Evolutionary conservation across 1,140 invertebrate species (phyloP).

Genomic region (Brachionus angularis): DNA sequence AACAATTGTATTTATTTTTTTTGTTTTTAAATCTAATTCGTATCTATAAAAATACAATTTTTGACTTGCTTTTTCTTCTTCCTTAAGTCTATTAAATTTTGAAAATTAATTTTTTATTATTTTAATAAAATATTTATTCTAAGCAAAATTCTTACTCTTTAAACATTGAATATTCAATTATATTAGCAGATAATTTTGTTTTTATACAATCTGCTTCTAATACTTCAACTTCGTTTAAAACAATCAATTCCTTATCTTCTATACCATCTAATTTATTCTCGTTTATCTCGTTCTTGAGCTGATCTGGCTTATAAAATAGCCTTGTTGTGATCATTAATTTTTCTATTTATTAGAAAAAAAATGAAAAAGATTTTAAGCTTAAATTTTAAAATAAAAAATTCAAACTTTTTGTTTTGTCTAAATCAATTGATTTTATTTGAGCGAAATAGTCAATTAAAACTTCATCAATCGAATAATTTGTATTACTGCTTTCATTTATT

Average conservation of each 20-base stretch:
- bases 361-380: background rate
- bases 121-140: background rate
- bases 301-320: conserved; percentile 16
- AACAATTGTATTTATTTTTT: conserved; percentile 32
- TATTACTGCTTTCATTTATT: conserved; percentile 20
- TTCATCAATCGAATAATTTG: conserved; percentile 34
- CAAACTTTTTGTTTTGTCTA: background rate
- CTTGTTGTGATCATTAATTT: background rate
- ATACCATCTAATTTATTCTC: conserved; percentile 21
- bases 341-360: conserved; percentile 22
- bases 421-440: conserved; percentile 27
- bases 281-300: conserved; percentile 27
- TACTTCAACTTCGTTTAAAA: background rate
- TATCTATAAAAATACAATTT: conserved; percentile 30
- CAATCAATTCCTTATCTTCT: conserved; percentile 26
- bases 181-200: no score
- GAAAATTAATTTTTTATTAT: conserved; percentile 1
- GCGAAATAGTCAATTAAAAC: background rate
- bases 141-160: background rate
- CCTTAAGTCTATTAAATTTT: no score
- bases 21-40: background rate
- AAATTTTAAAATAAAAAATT: background rate
- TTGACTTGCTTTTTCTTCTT: background rate
- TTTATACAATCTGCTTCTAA: background rate
- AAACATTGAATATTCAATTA: no score